phyloP scores from a whole-genome alignment of 2,113 vertebrate genomes.

The Tor tambroides region DNA sequence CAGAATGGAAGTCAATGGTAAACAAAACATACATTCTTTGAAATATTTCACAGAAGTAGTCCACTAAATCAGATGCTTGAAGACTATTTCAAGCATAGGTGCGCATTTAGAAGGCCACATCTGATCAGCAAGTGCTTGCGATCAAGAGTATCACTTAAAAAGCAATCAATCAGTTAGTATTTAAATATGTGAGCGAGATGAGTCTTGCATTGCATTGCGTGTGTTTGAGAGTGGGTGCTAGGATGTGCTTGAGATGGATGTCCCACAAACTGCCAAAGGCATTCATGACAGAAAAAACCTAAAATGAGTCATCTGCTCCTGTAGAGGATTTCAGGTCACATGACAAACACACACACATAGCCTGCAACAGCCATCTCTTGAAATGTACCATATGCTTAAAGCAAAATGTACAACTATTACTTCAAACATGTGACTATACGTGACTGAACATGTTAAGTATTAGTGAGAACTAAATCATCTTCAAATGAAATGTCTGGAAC shows the following conservation, averaged over 20 bases:
- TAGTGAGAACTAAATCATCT: neutral
- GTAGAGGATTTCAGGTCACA: constrained; percentile 1
- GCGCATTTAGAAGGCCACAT: neutral
- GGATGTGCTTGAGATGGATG: constrained; percentile 41
- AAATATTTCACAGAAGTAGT: neutral
- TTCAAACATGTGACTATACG: neutral
- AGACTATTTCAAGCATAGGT: neutral
- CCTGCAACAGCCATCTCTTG: neutral
- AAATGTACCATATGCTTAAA: constrained; percentile 5
- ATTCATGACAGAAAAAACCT: constrained; percentile 37
- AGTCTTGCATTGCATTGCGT: neutral
- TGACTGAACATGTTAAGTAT: neutral
- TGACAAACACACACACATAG: neutral
- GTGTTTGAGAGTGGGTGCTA: neutral
- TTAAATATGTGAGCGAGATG: neutral
- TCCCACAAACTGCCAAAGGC: constrained; percentile 28
- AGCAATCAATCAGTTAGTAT: neutral
- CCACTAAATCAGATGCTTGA: neutral
- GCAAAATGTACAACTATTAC: neutral
- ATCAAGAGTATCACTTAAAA: neutral
- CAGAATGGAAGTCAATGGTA: too few species aligned
- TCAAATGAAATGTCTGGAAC: neutral
- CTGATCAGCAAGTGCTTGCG: neutral
- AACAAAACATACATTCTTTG: too few species aligned
- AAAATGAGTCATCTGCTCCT: constrained; percentile 44